These are phyloP conservation scores for Sturmia bella DNA, from an alignment of 2,888 invertebrate species.

Conservation along the genomic window DNA sequence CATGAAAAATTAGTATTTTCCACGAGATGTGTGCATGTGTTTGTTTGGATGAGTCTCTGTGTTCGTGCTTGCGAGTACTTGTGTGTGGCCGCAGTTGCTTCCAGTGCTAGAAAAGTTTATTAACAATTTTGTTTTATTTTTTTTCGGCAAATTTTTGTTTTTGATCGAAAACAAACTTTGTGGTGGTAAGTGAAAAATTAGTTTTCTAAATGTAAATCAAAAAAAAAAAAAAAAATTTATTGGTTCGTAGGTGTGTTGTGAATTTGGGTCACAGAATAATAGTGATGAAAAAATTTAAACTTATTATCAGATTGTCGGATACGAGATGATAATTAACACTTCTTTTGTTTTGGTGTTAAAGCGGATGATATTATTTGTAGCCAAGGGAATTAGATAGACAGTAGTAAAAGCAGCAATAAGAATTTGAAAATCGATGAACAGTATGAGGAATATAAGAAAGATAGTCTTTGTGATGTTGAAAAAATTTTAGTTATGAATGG, in stretches of 20 bases:
- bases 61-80: background rate
- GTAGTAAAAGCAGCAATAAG: background rate
- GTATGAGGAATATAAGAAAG: no score
- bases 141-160: constrained; percentile 28
- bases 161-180: constrained; percentile 49
- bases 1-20: constrained; percentile 42
- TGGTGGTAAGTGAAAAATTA: constrained; percentile 54
- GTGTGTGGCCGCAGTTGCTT: background rate
- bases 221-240: constrained; percentile 12
- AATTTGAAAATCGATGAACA: no score
- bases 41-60: background rate
- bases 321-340: constrained; percentile 37
- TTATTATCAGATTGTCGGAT: constrained; percentile 8
- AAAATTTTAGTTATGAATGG: no score
- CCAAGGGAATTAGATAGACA: background rate
- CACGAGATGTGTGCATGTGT: background rate
- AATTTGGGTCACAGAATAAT: constrained; percentile 41
- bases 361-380: background rate
- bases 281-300: constrained; percentile 14
- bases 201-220: constrained; percentile 45
- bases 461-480: no score
- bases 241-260: constrained; percentile 19
- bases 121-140: constrained; percentile 23
- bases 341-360: background rate
- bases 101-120: constrained; percentile 32